A percentile compares a stretch with the other conserved stretches of the same genome.
These are phyloP conservation scores for Encarsia formosa DNA, from an alignment of 2,888 invertebrate genomes.

Conservation along the genomic window DNA sequence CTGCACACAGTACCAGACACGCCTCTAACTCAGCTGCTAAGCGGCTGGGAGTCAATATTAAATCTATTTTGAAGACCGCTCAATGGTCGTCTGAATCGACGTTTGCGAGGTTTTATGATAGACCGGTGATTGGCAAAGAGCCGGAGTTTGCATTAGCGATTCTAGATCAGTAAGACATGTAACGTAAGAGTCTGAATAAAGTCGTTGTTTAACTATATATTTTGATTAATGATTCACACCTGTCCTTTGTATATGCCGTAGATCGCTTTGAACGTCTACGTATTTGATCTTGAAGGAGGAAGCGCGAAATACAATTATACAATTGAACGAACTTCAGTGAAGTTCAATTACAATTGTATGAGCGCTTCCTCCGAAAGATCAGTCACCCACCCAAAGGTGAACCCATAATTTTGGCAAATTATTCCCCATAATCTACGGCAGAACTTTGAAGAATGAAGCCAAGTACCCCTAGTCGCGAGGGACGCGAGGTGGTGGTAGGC, in stretches of 20 bases:
- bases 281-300: slow-evolving; percentile 7
- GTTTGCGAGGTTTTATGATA: neutral
- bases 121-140: neutral
- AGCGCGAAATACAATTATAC: slow-evolving; percentile 6
- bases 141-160: neutral
- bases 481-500: no score
- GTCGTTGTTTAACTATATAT: no score
- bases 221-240: no score
- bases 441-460: no score
- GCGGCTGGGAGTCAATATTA: neutral
- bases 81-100: neutral
- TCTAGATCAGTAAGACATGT: neutral
- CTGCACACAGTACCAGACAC: neutral
- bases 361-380: slow-evolving; percentile 10
- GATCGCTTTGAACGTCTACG: no score
- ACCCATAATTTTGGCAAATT: no score
- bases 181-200: no score
- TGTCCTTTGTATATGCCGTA: no score
- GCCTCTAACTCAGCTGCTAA: slow-evolving; percentile 2
- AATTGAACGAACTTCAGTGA: slow-evolving; percentile 2
- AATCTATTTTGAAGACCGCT: neutral
- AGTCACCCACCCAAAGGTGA: neutral
- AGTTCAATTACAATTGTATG: neutral
- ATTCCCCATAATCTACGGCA: no score
- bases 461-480: no score